Evolutionary conservation across 2,113 vertebrate genomes (phyloP).

Genomic region (Cebus imitator): DNA sequence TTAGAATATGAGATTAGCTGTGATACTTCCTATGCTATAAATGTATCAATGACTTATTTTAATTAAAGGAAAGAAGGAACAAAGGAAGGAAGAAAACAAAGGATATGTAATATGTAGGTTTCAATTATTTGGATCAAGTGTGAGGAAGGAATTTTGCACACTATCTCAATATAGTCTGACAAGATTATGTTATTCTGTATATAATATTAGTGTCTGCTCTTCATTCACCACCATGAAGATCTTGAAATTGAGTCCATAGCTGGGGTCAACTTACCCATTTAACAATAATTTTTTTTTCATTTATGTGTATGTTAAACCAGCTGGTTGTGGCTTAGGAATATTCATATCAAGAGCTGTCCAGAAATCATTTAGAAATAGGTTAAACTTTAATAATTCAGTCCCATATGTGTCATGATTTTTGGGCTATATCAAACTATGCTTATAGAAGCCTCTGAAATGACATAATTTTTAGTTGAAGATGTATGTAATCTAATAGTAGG

Average conservation of each 20-base stretch:
- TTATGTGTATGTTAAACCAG: neutral
- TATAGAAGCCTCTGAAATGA: neutral
- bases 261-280: neutral
- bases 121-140: slow-evolving; percentile 44
- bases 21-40: neutral
- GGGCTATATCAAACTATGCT: neutral
- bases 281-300: neutral
- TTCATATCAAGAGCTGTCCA: neutral
- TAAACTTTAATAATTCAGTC: neutral
- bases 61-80: neutral
- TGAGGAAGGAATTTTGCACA: slow-evolving; percentile 68
- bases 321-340: neutral
- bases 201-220: neutral
- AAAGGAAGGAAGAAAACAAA: neutral
- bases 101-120: neutral
- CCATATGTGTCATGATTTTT: neutral
- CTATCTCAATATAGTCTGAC: slow-evolving; percentile 25
- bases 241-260: neutral
- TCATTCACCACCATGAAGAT: neutral
- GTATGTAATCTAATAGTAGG: neutral
- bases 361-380: neutral
- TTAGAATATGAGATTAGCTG: neutral
- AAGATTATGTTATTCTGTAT: neutral
- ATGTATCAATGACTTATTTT: neutral
- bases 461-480: neutral